Conservation (phyloP, 2,888 invertebrate genomes). For the Epinotia nisella region DNA sequence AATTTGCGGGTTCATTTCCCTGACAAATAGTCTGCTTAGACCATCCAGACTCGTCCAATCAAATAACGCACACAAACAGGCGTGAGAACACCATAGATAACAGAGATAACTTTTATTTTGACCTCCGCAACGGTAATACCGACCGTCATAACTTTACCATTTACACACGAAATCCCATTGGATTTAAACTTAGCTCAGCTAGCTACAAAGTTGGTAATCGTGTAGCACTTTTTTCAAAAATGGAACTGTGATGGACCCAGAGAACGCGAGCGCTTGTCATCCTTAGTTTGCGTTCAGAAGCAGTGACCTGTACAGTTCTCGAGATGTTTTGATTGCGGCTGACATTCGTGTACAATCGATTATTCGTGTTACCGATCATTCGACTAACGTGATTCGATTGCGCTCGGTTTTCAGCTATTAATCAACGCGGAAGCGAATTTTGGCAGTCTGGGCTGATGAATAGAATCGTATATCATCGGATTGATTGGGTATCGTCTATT, state of each 20-base stretch:
- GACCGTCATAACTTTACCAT: conserved; percentile 49
- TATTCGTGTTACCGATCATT: conserved; percentile 58
- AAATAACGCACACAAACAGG: conserved; percentile 68
- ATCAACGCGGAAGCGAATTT: conserved; percentile 60
- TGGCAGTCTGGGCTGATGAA: conserved; percentile 50
- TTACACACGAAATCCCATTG: conserved; percentile 42
- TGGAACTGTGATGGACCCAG: conserved; percentile 51
- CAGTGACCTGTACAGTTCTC: conserved; percentile 74
- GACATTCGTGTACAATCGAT: conserved; percentile 82
- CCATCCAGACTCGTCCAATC: conserved; percentile 68
- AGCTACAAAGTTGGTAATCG: conserved; percentile 41
- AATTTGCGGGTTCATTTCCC: conserved; percentile 52
- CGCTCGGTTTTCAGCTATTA: conserved; percentile 49
- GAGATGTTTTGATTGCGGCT: conserved; percentile 81
- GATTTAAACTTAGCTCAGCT: conserved; percentile 45
- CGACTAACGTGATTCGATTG: conserved; percentile 75
- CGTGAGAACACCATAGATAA: conserved; percentile 76
- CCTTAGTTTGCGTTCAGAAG: conserved; percentile 78
- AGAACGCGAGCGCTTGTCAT: conserved; percentile 74
- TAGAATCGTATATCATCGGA: conserved; percentile 41
- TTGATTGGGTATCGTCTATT: conserved; percentile 19
- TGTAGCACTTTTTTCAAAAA: conserved; percentile 24
- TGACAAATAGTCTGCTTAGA: conserved; percentile 71
- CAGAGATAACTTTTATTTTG: conserved; percentile 71
- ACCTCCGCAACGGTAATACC: conserved; percentile 67